phyloP scores from a whole-genome alignment of 1,140 invertebrate species.

The Aethina tumida region DNA sequence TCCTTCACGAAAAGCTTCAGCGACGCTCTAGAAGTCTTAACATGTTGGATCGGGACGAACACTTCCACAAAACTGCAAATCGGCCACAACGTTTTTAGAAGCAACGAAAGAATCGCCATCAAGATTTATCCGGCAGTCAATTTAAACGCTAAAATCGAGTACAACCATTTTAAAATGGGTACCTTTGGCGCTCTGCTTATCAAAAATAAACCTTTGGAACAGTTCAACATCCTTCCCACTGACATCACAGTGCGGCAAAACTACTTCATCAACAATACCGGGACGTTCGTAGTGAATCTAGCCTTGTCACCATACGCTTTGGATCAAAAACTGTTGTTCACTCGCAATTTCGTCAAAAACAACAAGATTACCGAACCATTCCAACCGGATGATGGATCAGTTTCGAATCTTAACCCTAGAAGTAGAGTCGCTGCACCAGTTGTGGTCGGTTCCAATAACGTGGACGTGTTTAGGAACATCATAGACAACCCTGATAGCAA shows the following conservation, averaged over 20 bases:
- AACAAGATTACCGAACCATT: constrained; percentile 87
- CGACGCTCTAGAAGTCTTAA: constrained; percentile 65
- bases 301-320: constrained; percentile 79
- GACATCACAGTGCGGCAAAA: constrained; percentile 77
- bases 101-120: constrained; percentile 65
- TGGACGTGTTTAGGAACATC: constrained; percentile 83
- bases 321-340: constrained; percentile 70
- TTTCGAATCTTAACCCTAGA: constrained; percentile 65
- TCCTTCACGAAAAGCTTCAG: constrained; percentile 66
- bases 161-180: constrained; percentile 80
- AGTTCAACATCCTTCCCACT: constrained; percentile 56
- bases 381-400: constrained; percentile 49
- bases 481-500: constrained; percentile 82
- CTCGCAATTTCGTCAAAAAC: constrained; percentile 75
- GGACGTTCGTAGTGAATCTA: constrained; percentile 78
- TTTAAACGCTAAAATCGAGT: constrained; percentile 66
- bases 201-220: constrained; percentile 66
- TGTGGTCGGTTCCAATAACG: constrained; percentile 83
- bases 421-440: constrained; percentile 83
- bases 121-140: constrained; percentile 79
- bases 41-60: constrained; percentile 61
- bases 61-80: constrained; percentile 59
- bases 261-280: constrained; percentile 77
- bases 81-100: constrained; percentile 74
- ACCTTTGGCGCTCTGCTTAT: constrained; percentile 76